Percentiles rank a stretch among this genome's conserved stretches.
These are phyloP conservation scores for Mactra quadrangularis DNA, from an alignment of 1,140 invertebrate species.

Conservation along the genomic window DNA sequence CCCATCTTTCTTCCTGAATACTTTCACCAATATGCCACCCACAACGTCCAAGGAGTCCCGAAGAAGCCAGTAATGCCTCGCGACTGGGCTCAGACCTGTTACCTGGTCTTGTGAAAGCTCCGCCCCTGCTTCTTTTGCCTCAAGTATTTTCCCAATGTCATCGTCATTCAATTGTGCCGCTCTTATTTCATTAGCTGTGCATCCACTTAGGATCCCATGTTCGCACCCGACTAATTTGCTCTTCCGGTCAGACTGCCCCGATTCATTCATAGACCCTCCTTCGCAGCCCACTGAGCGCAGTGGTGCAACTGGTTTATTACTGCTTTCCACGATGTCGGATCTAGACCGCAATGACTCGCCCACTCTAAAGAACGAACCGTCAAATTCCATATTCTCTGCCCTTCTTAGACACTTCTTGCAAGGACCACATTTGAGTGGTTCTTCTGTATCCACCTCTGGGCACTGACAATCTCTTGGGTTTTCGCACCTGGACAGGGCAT, in stretches of 20 bases:
- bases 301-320: neutral
- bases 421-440: neutral
- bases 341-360: neutral
- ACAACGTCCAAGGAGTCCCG: neutral
- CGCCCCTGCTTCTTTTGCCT: neutral
- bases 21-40: constrained; percentile 4
- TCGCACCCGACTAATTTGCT: no score
- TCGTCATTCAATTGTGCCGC: neutral
- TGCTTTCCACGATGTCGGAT: neutral
- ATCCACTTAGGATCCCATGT: no score
- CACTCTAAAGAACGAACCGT: no score
- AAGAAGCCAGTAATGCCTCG: constrained; percentile 5
- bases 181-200: neutral
- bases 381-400: neutral
- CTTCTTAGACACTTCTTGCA: constrained; percentile 15
- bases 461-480: constrained; percentile 14
- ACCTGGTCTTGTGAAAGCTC: neutral
- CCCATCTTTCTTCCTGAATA: neutral
- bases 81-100: constrained; percentile 3
- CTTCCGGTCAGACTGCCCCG: no score
- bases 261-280: no score
- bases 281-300: no score
- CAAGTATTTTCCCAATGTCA: neutral
- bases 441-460: neutral
- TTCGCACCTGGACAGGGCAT: constrained; percentile 62